Evolutionary conservation across 2,797 vertebrate genomes (phyloP).

Genomic region (Synanceia verrucosa): DNA sequence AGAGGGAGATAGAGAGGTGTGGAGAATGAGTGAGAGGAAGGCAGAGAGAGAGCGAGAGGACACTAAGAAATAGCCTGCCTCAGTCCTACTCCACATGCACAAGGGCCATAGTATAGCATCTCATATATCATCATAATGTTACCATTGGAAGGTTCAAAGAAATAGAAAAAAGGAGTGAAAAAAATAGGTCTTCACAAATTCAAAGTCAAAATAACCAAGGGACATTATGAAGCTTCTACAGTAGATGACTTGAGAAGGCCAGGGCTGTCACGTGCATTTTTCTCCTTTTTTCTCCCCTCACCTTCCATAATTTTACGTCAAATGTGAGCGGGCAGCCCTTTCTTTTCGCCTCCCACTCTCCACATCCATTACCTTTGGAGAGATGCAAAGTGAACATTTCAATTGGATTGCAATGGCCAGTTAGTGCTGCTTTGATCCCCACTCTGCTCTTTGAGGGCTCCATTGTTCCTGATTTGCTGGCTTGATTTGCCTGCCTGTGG

Average conservation of each 20-base stretch:
- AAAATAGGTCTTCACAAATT: conserved; percentile 69
- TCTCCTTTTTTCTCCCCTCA: conserved; percentile 72
- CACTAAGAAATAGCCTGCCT: conserved; percentile 75
- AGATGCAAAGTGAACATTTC: conserved; percentile 87
- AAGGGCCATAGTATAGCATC: conserved; percentile 69
- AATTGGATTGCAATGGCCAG: conserved; percentile 88
- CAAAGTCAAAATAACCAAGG: conserved; percentile 80
- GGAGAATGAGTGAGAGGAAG: conserved; percentile 1
- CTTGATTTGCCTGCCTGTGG: conserved; percentile 79
- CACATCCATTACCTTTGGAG: conserved; percentile 83
- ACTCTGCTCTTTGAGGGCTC: conserved; percentile 82
- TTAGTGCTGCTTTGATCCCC: conserved; percentile 85
- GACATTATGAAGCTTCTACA: conserved; percentile 76
- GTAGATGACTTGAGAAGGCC: conserved; percentile 76
- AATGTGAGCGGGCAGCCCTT: conserved; percentile 73
- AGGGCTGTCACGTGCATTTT: conserved; percentile 65
- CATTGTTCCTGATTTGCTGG: conserved; percentile 85
- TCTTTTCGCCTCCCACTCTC: conserved; percentile 78
- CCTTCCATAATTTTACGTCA: conserved; percentile 80
- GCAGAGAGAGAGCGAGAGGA: conserved; percentile 48
- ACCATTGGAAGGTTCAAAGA: conserved; percentile 78
- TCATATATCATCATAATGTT: conserved; percentile 82
- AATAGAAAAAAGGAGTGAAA: conserved; percentile 53
- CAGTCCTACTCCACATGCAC: conserved; percentile 70
- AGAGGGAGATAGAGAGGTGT: conserved; percentile 33